Evolutionary conservation across 2,113 vertebrate species (phyloP).

Genomic region (Rostratula benghalensis): DNA sequence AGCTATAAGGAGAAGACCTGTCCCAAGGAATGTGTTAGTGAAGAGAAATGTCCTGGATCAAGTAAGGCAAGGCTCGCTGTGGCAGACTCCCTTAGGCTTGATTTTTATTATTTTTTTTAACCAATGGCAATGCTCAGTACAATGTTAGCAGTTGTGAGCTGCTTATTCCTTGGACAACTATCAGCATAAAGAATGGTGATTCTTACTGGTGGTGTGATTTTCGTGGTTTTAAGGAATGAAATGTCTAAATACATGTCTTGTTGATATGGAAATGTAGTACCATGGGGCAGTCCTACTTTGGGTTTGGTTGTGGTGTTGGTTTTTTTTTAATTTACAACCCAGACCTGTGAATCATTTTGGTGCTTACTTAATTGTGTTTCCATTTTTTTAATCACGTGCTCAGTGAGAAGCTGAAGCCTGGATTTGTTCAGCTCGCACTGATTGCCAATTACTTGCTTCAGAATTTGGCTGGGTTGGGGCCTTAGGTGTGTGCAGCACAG

Average conservation of each 20-base stretch:
- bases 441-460: neutral
- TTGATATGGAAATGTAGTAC: neutral
- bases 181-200: neutral
- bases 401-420: neutral
- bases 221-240: neutral
- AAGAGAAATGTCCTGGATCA: neutral
- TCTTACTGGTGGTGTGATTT: neutral
- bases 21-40: neutral
- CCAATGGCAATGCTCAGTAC: neutral
- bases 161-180: constrained; percentile 25
- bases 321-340: neutral
- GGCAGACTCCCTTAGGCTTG: neutral
- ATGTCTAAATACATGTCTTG: neutral
- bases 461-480: neutral
- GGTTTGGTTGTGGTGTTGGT: neutral
- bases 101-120: constrained; percentile 6
- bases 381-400: neutral
- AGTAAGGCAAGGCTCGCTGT: neutral
- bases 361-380: neutral
- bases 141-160: neutral
- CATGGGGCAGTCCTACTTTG: neutral
- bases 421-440: neutral
- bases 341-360: neutral
- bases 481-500: neutral
- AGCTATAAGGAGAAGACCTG: neutral